These are phyloP conservation scores for Syngnathus acus DNA, from an alignment of 2,797 vertebrate species.

Conservation along the genomic window DNA sequence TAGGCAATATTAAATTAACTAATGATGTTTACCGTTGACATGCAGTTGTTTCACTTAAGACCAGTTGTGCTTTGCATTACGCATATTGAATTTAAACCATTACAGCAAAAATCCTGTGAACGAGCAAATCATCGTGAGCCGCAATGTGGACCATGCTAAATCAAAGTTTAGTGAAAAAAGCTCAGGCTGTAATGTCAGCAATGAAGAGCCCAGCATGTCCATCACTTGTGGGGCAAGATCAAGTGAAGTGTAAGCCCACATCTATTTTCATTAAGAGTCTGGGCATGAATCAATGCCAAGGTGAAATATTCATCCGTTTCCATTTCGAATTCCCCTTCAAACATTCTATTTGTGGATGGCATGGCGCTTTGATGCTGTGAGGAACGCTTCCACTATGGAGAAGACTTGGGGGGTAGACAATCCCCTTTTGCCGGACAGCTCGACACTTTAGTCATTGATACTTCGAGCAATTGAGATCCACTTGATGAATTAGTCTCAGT, in stretches of 20 bases:
- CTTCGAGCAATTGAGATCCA: background rate
- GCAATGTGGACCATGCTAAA: too few species aligned
- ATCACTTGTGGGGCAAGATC: conserved; percentile 30
- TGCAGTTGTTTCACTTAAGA: too few species aligned
- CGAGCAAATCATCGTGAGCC: background rate
- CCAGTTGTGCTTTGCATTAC: too few species aligned
- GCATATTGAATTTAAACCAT: background rate
- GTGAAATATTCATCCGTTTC: conserved; percentile 73
- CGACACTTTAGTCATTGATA: background rate
- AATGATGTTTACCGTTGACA: too few species aligned
- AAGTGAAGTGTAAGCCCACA: conserved; percentile 19
- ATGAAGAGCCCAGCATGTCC: conserved; percentile 21
- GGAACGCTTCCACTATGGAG: conserved; percentile 50
- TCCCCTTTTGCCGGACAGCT: conserved; percentile 17
- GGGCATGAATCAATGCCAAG: conserved; percentile 60
- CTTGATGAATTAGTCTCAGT: background rate
- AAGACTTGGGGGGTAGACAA: conserved; percentile 22
- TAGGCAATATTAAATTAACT: too few species aligned
- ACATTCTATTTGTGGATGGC: conserved; percentile 61
- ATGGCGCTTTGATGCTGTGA: conserved; percentile 42
- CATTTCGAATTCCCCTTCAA: conserved; percentile 76
- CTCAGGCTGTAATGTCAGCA: too few species aligned
- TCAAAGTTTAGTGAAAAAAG: too few species aligned
- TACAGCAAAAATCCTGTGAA: background rate
- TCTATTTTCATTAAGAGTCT: conserved; percentile 42